phyloP scores from a whole-genome alignment of 2,888 invertebrate genomes.

The Cosmia trapezina region DNA sequence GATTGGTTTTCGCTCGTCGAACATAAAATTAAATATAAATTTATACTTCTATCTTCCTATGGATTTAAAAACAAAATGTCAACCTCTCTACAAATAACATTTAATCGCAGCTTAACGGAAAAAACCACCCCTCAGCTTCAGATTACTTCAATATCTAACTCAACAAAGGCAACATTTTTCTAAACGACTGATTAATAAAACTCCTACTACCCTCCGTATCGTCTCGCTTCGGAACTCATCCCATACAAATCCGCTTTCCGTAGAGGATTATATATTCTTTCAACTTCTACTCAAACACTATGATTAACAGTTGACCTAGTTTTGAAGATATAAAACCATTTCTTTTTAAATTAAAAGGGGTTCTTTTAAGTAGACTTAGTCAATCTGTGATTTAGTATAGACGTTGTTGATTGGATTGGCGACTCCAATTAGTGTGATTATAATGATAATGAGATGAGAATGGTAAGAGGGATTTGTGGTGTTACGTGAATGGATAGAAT shows the following conservation, averaged over 20 bases:
- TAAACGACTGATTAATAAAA: constrained; percentile 55
- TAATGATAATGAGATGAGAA: neutral
- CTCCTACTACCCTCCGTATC: constrained; percentile 10
- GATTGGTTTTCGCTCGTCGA: too few species aligned
- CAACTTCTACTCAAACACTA: constrained; percentile 57
- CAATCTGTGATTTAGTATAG: constrained; percentile 12
- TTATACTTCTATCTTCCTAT: neutral
- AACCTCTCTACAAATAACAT: neutral
- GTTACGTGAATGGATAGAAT: too few species aligned
- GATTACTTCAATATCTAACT: constrained; percentile 43
- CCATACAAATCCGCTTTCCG: constrained; percentile 54
- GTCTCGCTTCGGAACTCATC: constrained; percentile 46
- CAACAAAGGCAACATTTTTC: constrained; percentile 54
- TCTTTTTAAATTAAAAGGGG: constrained; percentile 48
- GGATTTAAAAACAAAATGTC: neutral
- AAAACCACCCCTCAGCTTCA: constrained; percentile 19
- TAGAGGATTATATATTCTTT: constrained; percentile 63
- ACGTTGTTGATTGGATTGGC: neutral
- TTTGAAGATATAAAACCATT: constrained; percentile 48
- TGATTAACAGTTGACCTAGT: constrained; percentile 62
- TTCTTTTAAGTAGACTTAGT: constrained; percentile 14
- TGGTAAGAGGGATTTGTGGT: too few species aligned
- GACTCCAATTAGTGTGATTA: neutral
- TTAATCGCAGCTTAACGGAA: constrained; percentile 7
- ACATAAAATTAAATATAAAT: too few species aligned